Evolutionary conservation across 1,140 invertebrate species (phyloP).

Genomic region (Camponotus floridanus): DNA sequence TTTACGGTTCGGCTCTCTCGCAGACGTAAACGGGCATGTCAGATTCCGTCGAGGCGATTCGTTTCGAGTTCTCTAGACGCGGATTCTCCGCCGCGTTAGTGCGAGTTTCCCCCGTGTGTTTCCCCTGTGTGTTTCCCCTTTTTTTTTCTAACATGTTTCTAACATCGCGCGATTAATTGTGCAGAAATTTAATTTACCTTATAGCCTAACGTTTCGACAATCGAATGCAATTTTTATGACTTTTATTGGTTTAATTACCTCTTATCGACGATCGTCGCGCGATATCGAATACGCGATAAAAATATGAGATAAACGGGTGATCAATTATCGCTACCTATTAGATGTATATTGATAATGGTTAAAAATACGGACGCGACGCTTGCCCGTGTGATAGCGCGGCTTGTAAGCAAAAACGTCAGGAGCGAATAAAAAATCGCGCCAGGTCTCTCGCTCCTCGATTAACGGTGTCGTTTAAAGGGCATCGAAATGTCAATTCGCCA

Average conservation of each 20-base stretch:
- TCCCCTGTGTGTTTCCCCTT: not conserved
- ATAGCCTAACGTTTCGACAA: not conserved
- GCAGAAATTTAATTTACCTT: too few relatives aligned
- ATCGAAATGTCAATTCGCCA: conserved; percentile 58
- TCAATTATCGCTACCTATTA: conserved; percentile 10
- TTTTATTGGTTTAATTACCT: not conserved
- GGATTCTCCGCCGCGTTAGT: not conserved
- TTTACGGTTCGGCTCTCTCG: conserved; percentile 20
- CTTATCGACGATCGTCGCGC: not conserved
- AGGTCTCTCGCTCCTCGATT: conserved; percentile 6
- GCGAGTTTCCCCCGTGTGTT: not conserved
- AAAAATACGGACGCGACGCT: conserved; percentile 20
- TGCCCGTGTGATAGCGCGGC: not conserved
- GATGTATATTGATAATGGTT: conserved; percentile 28
- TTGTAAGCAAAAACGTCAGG: not conserved
- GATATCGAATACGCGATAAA: conserved; percentile 5
- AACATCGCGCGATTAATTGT: too few relatives aligned
- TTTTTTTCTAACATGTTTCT: not conserved
- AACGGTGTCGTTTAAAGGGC: conserved; percentile 48
- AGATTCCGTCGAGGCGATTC: not conserved
- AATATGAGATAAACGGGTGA: conserved; percentile 14
- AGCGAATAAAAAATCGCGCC: conserved; percentile 16
- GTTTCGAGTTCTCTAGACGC: not conserved
- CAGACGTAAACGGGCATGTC: conserved; percentile 20
- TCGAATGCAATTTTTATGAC: not conserved